Conservation (phyloP, 2,797 vertebrate genomes). For the Erpetoichthys calabaricus region DNA sequence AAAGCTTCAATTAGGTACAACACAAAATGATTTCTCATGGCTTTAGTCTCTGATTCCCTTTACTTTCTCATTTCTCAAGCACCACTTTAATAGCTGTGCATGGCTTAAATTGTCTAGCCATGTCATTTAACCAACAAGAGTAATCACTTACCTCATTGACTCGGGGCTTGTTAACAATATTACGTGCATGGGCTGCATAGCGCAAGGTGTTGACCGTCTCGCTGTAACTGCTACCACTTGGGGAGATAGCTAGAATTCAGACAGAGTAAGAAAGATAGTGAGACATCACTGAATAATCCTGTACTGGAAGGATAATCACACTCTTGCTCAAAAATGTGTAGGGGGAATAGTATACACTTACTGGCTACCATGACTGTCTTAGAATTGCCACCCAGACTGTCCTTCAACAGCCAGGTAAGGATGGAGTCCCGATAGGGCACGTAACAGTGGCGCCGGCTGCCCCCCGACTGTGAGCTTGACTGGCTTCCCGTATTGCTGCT, state of each 20-base stretch:
- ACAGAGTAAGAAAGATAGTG: not conserved
- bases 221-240: conserved; percentile 76
- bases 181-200: conserved; percentile 87
- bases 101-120: too few species aligned
- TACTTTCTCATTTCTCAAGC: too few species aligned
- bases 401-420: conserved; percentile 93
- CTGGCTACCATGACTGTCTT: conserved; percentile 97
- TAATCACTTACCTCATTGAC: conserved; percentile 77
- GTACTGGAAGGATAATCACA: too few species aligned
- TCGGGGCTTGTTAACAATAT: conserved; percentile 86
- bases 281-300: not conserved
- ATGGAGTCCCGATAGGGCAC: conserved; percentile 92
- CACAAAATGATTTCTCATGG: too few species aligned
- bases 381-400: conserved; percentile 93
- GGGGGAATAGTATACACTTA: conserved; percentile 38
- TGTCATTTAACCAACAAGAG: too few species aligned
- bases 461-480: conserved; percentile 48
- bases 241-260: conserved; percentile 71
- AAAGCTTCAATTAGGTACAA: too few species aligned
- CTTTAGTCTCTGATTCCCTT: too few species aligned
- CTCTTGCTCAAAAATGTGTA: too few species aligned
- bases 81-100: too few species aligned
- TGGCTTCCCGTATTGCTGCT: conserved; percentile 47
- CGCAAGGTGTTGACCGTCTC: conserved; percentile 93
- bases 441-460: conserved; percentile 63